phyloP scores from a whole-genome alignment of 92 coral and sea anemone genomes.

The Galaxea fascicularis region DNA sequence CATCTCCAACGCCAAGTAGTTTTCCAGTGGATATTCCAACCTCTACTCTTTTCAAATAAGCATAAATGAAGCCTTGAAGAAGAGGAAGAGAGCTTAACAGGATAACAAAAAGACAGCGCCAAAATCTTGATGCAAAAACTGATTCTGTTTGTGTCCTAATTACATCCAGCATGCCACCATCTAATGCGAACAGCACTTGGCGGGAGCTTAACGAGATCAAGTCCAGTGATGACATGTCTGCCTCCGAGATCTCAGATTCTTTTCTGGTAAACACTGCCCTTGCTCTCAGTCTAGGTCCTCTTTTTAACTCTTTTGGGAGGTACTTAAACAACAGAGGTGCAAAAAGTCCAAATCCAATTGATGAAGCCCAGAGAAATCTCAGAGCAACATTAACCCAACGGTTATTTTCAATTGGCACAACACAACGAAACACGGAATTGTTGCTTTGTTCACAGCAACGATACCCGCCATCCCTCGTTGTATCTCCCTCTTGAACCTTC shows the following conservation, averaged over 20 bases:
- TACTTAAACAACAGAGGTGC: conserved; percentile 91
- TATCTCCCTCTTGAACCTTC: background rate
- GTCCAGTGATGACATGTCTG: conserved; percentile 50
- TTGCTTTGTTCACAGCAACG: conserved; percentile 54
- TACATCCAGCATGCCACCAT: conserved; percentile 77
- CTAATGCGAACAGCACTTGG: conserved; percentile 72
- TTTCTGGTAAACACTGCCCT: conserved; percentile 46
- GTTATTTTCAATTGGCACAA: conserved; percentile 62
- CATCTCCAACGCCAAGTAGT: conserved; percentile 83
- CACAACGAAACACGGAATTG: conserved; percentile 64
- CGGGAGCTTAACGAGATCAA: conserved; percentile 48
- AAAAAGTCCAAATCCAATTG: conserved; percentile 78
- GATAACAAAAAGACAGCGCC: conserved; percentile 90
- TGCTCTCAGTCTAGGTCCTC: conserved; percentile 63
- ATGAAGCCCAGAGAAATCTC: conserved; percentile 71
- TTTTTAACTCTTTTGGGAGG: conserved; percentile 87
- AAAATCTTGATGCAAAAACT: conserved; percentile 76
- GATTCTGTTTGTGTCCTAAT: conserved; percentile 77
- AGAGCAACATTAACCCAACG: conserved; percentile 81
- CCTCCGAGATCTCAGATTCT: conserved; percentile 61
- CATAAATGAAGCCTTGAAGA: conserved; percentile 79
- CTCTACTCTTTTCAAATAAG: conserved; percentile 72
- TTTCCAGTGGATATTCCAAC: conserved; percentile 64
- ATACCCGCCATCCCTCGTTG: conserved; percentile 59
- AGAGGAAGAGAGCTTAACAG: conserved; percentile 78